Evolutionary conservation across 2,888 invertebrate species (phyloP).

Genomic region (Mimas tiliae): DNA sequence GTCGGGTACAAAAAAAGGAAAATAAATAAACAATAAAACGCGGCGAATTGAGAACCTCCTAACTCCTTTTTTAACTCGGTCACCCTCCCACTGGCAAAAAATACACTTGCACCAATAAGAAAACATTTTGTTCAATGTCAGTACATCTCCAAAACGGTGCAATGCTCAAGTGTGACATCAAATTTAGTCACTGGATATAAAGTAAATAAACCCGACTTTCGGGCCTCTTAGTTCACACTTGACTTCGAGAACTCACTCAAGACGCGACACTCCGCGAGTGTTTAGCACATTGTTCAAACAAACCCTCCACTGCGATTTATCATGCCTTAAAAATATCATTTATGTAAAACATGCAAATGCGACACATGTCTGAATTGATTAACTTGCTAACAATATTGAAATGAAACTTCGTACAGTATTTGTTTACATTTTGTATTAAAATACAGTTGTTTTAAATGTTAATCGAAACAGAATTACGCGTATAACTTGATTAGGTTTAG

Average conservation of each 20-base stretch:
- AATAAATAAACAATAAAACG: no score
- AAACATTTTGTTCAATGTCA: not conserved
- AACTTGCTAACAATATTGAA: not conserved
- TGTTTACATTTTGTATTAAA: not conserved
- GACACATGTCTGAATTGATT: not conserved
- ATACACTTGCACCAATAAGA: no score
- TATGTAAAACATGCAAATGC: conserved; percentile 33
- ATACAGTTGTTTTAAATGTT: not conserved
- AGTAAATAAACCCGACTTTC: conserved; percentile 72
- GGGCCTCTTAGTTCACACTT: conserved; percentile 68
- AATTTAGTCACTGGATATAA: conserved; percentile 72
- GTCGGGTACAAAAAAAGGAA: no score
- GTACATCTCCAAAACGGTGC: not conserved
- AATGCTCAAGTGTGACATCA: conserved; percentile 42
- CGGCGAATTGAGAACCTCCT: no score
- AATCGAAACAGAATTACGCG: not conserved
- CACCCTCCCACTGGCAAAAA: no score
- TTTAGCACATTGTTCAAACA: conserved; percentile 75
- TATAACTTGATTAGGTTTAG: no score
- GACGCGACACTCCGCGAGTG: conserved; percentile 58
- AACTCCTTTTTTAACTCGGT: no score
- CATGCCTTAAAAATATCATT: conserved; percentile 45
- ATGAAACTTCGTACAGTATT: not conserved
- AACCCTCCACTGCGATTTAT: conserved; percentile 53
- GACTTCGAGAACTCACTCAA: conserved; percentile 58